Percentiles rank a stretch among this genome's conserved stretches.
Evolutionary conservation across 2,113 vertebrate genomes (phyloP).

Genomic region (Dicaeum eximium): DNA sequence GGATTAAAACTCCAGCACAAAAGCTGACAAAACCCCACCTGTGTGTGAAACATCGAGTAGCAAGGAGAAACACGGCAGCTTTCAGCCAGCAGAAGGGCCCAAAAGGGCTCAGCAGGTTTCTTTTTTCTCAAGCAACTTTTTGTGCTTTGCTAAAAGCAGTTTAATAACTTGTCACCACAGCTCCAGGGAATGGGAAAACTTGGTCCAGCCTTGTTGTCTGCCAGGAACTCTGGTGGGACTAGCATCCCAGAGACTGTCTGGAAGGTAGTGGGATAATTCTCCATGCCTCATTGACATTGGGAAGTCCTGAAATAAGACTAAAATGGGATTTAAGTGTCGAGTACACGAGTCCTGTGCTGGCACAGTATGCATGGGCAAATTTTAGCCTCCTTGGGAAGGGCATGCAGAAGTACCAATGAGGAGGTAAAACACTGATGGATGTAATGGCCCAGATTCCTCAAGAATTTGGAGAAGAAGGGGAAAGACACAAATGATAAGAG

Average conservation of each 20-base stretch:
- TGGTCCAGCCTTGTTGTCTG: not conserved
- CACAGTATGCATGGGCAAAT: not conserved
- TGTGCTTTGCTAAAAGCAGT: not conserved
- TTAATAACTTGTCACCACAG: not conserved
- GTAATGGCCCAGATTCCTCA: not conserved
- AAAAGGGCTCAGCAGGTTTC: not conserved
- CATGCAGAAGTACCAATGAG: not conserved
- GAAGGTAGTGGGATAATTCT: not conserved
- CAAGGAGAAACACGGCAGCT: not conserved
- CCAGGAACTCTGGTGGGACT: not conserved
- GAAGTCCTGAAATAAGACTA: not conserved
- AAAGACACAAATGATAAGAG: not conserved
- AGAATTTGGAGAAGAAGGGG: not conserved
- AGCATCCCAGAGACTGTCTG: not conserved
- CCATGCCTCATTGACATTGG: not conserved
- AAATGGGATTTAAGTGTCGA: not conserved
- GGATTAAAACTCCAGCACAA: not conserved
- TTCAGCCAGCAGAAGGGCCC: not conserved
- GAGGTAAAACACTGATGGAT: not conserved
- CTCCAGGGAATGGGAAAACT: not conserved
- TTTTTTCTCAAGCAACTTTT: not conserved
- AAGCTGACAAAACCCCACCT: not conserved
- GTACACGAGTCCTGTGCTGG: accelerated
- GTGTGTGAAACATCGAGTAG: not conserved
- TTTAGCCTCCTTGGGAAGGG: not conserved